Conservation (phyloP, 2,113 vertebrate species). For the Cranoglanis bouderius region DNA sequence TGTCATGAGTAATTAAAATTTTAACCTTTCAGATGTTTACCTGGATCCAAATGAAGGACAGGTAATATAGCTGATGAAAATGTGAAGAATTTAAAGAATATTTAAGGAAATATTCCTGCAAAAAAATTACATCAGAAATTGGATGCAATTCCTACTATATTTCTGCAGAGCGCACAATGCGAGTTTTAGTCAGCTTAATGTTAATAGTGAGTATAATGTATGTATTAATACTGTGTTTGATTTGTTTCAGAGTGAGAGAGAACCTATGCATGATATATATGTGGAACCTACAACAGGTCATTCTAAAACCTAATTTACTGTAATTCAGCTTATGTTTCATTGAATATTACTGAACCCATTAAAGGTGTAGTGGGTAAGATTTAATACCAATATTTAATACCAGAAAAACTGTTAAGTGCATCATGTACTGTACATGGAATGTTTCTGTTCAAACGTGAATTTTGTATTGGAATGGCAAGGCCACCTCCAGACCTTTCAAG, state of each 20-base stretch:
- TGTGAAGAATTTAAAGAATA: neutral
- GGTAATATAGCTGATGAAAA: constrained; percentile 56
- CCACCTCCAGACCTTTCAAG: no score
- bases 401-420: no score
- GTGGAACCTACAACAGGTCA: constrained; percentile 71
- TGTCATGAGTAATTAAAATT: neutral
- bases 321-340: neutral
- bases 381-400: no score
- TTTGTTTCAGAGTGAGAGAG: constrained; percentile 62
- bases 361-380: no score
- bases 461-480: no score
- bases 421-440: no score
- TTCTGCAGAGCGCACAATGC: neutral
- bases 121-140: neutral
- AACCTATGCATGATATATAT: constrained; percentile 64
- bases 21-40: constrained; percentile 71
- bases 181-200: neutral
- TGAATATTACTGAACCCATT: neutral
- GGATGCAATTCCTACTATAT: neutral
- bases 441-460: no score
- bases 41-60: constrained; percentile 74
- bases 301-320: neutral
- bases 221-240: neutral
- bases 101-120: neutral
- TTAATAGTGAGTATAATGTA: neutral